Conservation (phyloP, 2,797 vertebrate genomes). For the Euthynnus affinis region DNA sequence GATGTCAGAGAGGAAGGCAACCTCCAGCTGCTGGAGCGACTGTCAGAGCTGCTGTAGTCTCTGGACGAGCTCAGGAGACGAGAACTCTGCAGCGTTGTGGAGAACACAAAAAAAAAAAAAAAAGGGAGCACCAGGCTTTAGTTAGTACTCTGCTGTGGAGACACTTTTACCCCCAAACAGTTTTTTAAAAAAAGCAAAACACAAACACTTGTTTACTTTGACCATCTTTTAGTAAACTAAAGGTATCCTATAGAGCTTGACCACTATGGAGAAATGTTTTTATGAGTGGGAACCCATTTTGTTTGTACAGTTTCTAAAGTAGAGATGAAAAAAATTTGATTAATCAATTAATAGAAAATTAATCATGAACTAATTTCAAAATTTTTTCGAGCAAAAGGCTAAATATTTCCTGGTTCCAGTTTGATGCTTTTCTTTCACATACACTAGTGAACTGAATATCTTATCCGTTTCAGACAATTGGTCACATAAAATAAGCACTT, state of each 20-base stretch:
- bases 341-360: too few relatives aligned
- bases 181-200: background rate
- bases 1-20: conserved; percentile 82
- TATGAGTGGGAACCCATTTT: background rate
- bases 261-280: too few relatives aligned
- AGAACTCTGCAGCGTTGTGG: conserved; percentile 87
- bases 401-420: too few relatives aligned
- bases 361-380: too few relatives aligned
- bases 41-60: conserved; percentile 87
- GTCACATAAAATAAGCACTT: too few relatives aligned
- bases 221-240: background rate
- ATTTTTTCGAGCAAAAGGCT: too few relatives aligned
- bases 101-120: too few relatives aligned
- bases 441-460: too few relatives aligned
- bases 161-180: background rate
- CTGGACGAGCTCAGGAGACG: conserved; percentile 84
- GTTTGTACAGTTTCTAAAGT: background rate
- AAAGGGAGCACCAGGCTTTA: background rate
- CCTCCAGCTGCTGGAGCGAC: conserved; percentile 87
- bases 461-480: too few relatives aligned
- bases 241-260: too few relatives aligned
- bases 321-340: too few relatives aligned
- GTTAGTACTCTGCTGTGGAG: background rate
- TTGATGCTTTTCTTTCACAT: too few relatives aligned
- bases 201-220: background rate